Base-by-base conservation (phyloP, 2,888 invertebrate species). In the Caenorhabditis wallacei region DNA sequence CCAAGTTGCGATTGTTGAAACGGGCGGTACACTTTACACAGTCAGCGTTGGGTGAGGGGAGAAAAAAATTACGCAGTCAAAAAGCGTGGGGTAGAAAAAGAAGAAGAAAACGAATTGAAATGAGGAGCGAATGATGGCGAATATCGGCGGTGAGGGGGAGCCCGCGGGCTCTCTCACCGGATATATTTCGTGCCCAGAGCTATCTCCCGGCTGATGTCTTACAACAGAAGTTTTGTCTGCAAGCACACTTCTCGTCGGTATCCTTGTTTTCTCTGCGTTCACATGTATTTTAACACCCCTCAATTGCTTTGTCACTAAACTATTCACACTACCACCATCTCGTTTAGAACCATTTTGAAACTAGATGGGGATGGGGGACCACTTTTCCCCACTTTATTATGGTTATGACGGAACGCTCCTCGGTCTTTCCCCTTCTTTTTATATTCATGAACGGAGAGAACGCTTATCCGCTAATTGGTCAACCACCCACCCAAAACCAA, bases 401-500 rank as follows among this genome's bases (percentile, higher is more conserved):
- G 74, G 64, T 74, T 74, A 74, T 76, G 53, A 61, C 59, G 10
- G 22, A 24, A 7, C 18, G 1, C 26, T 53, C 18, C 20, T 51
- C 37, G 26, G 8, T 24, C 48, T 40, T 40, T 48, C 43, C 20
- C 51, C 40, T 61, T 54, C 68, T 76, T 69, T 76, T 68, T 63
- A 40, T 68, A 78, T 78, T 78, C 69, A 78, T 69, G 78, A 61
- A 66, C 54, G 66, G 35, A 24, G 66, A 11, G 72, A 66, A 78
- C 78, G 78, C 69, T 78, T 78, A 78, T 78, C 69, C 69, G 78
- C 69, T 78, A 78, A 78, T 78, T 78, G 78, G 78, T 68, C 78
- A 78, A 78, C 78, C 68, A 69, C 53, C 68, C 35, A 7, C 63
- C 61, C 16, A 20, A 53, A 53, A 53, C 68, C 57, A 37, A 68